Evolutionary conservation across 2,797 vertebrate species (phyloP).

Genomic region (Melanogrammus aeglefinus): DNA sequence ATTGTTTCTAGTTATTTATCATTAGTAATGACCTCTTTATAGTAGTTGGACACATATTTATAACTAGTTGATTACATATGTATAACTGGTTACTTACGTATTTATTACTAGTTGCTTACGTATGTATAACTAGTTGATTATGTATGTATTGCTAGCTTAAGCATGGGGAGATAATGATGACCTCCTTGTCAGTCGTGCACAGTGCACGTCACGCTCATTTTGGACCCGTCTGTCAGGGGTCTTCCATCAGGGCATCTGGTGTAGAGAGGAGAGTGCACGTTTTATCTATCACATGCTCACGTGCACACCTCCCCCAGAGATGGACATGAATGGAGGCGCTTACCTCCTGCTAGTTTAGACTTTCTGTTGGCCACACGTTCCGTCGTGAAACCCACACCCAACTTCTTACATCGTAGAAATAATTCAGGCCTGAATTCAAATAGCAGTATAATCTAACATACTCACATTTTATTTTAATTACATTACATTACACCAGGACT

Average conservation of each 20-base stretch:
- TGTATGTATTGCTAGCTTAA: slow-evolving; percentile 57
- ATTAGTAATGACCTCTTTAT: background rate
- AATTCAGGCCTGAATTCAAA: no score
- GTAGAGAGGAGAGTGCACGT: slow-evolving; percentile 24
- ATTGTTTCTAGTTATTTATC: background rate
- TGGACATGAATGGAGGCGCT: background rate
- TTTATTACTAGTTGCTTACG: no score
- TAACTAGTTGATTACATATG: background rate
- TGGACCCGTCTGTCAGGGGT: slow-evolving; percentile 61
- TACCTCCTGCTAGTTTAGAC: background rate
- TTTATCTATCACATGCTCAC: background rate
- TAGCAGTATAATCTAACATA: background rate
- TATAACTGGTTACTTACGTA: no score
- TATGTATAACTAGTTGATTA: no score
- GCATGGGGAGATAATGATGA: slow-evolving; percentile 56
- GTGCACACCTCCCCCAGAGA: background rate
- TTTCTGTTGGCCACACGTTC: background rate
- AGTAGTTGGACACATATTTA: background rate
- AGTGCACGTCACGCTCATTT: slow-evolving; percentile 66
- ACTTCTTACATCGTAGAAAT: no score
- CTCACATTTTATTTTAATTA: background rate
- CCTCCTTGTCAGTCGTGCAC: slow-evolving; percentile 67
- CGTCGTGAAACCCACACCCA: no score
- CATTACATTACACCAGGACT: background rate
- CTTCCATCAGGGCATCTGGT: slow-evolving; percentile 53